Percentiles rank a stretch among this genome's conserved stretches.
These are phyloP conservation scores for Drosophila suboccidentalis DNA, from an alignment of 2,888 invertebrate species.

Conservation along the genomic window DNA sequence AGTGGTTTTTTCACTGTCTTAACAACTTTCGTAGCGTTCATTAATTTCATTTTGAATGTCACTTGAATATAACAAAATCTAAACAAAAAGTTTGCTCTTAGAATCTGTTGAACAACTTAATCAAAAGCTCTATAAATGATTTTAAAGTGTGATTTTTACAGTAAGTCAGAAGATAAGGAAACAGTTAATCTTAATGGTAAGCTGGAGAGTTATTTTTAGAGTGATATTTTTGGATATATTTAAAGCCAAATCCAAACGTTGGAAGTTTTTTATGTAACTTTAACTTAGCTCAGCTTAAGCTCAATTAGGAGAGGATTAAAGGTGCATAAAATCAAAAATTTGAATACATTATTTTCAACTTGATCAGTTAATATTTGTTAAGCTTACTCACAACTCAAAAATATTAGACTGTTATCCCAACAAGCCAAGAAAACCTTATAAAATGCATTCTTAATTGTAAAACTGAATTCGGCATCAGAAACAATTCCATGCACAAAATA, in stretches of 20 bases:
- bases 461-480: not conserved
- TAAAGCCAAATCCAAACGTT: no score
- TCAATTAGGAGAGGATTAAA: no score
- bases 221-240: no score
- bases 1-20: not conserved
- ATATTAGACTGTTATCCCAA: not conserved
- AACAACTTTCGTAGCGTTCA: constrained; percentile 13
- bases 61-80: constrained; percentile 6
- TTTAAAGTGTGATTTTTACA: not conserved
- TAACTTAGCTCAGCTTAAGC: no score
- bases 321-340: no score
- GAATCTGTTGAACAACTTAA: not conserved
- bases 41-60: constrained; percentile 26
- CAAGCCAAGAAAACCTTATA: not conserved
- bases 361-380: not conserved
- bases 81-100: constrained; percentile 3
- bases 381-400: not conserved
- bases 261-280: no score
- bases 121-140: not conserved
- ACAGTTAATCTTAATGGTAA: no score
- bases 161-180: not conserved
- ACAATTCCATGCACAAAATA: constrained; percentile 1
- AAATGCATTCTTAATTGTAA: not conserved
- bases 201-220: no score
- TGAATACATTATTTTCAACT: no score